These are phyloP conservation scores for Chionomys nivalis DNA, from an alignment of 2,113 vertebrate species.

Conservation along the genomic window DNA sequence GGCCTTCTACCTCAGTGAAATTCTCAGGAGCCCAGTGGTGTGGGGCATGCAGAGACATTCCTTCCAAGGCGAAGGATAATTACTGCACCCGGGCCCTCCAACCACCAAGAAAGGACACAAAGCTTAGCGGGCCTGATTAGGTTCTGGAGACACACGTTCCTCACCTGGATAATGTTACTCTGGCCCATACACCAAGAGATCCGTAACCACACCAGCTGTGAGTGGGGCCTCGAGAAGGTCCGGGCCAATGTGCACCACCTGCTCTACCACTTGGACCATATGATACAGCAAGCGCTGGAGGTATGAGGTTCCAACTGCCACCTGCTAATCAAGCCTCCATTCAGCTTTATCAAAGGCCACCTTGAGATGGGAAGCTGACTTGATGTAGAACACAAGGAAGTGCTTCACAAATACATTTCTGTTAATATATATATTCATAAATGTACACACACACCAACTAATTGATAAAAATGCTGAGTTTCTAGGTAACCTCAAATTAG, in stretches of 20 bases:
- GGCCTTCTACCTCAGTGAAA: background rate
- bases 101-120: background rate
- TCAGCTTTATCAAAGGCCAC: background rate
- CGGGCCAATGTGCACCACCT: background rate
- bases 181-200: background rate
- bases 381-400: background rate
- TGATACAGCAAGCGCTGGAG: background rate
- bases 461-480: background rate
- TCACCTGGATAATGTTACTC: background rate
- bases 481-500: background rate
- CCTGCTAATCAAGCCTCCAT: background rate
- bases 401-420: background rate
- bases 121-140: background rate
- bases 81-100: background rate
- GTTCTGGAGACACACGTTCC: background rate
- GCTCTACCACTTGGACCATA: background rate
- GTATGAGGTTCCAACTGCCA: background rate
- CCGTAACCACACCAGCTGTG: background rate
- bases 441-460: background rate
- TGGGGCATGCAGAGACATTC: background rate
- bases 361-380: background rate
- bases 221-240: background rate
- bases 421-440: background rate
- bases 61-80: background rate
- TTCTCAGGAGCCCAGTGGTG: background rate